These are phyloP conservation scores for Carcina quercana DNA, from an alignment of 2,888 invertebrate species.

Conservation along the genomic window DNA sequence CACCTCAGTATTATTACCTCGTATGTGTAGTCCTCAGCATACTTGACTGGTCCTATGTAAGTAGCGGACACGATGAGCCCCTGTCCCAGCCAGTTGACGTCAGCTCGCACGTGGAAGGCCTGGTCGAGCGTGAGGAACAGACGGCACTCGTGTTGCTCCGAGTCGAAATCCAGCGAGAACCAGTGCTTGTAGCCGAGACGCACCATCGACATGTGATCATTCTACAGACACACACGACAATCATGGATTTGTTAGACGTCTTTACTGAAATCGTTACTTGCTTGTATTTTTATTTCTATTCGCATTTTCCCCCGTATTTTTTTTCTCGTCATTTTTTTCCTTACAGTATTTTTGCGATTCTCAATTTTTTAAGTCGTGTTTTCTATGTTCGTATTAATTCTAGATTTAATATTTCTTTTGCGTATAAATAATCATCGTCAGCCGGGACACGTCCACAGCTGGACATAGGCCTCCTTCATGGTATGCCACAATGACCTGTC, in stretches of 20 bases:
- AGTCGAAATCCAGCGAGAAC: slow-evolving; percentile 47
- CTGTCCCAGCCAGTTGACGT: slow-evolving; percentile 49
- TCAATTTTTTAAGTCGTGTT: too few species aligned
- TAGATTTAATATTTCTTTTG: too few species aligned
- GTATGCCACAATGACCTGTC: too few species aligned
- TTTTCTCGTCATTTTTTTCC: too few species aligned
- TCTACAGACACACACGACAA: slow-evolving; percentile 25
- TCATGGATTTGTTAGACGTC: background rate
- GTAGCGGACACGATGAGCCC: slow-evolving; percentile 50
- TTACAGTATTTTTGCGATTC: too few species aligned
- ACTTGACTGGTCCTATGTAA: slow-evolving; percentile 58
- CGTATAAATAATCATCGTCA: too few species aligned
- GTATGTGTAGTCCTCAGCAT: slow-evolving; percentile 44
- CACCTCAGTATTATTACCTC: slow-evolving; percentile 28
- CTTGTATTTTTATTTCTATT: too few species aligned
- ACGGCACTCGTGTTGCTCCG: slow-evolving; percentile 51
- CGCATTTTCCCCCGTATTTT: too few species aligned
- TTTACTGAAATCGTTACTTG: too few species aligned
- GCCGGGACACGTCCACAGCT: too few species aligned
- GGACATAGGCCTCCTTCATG: too few species aligned
- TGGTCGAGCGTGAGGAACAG: slow-evolving; percentile 43
- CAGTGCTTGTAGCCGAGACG: slow-evolving; percentile 41
- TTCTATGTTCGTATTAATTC: too few species aligned
- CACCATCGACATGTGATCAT: slow-evolving; percentile 42
- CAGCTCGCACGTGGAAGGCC: slow-evolving; percentile 51